Evolutionary conservation across 2,888 invertebrate genomes (phyloP).

Genomic region (Boloria euphrosyne): DNA sequence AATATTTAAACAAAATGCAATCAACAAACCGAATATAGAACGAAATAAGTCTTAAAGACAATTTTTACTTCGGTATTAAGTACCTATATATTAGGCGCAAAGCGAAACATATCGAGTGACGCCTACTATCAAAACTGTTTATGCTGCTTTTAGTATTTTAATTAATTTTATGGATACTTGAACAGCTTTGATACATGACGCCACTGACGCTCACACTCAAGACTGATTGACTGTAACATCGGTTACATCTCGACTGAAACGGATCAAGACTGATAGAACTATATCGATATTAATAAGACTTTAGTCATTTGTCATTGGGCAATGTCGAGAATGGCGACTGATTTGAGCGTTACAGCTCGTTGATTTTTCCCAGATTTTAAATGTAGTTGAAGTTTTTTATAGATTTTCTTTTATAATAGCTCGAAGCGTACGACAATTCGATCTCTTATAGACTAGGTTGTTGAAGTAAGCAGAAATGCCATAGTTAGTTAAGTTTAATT

Average conservation of each 20-base stretch:
- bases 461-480: constrained; percentile 75
- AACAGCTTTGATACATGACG: constrained; percentile 34
- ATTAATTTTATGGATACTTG: constrained; percentile 8
- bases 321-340: constrained; percentile 31
- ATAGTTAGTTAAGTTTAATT: constrained; percentile 48
- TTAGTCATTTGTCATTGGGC: constrained; percentile 9
- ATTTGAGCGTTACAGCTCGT: constrained; percentile 38
- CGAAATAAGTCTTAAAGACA: constrained; percentile 1
- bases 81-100: neutral
- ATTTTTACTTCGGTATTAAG: constrained; percentile 16
- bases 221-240: constrained; percentile 38
- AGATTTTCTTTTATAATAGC: constrained; percentile 66
- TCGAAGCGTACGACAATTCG: constrained; percentile 74
- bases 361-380: constrained; percentile 61
- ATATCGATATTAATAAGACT: constrained; percentile 22
- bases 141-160: constrained; percentile 4
- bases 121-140: constrained; percentile 33
- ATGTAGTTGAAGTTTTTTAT: constrained; percentile 51
- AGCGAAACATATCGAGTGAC: constrained; percentile 21
- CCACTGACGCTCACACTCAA: constrained; percentile 29
- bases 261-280: constrained; percentile 38
- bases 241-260: constrained; percentile 37
- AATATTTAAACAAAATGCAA: constrained; percentile 16
- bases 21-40: neutral
- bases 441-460: constrained; percentile 69